Evolutionary conservation across 2,888 invertebrate species (phyloP).

Genomic region (Hyles lineata): DNA sequence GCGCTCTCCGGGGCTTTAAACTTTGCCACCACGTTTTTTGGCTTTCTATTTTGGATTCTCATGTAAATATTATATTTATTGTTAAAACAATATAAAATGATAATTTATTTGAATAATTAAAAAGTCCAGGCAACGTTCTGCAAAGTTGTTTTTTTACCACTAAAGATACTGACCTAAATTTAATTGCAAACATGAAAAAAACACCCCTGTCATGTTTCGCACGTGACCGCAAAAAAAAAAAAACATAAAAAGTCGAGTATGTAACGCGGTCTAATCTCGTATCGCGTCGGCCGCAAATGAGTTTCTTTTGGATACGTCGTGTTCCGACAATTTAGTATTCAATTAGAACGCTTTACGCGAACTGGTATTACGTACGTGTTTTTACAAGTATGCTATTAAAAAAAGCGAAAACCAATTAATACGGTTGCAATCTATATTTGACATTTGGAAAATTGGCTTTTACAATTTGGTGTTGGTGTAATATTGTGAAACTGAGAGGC

Average conservation of each 20-base stretch:
- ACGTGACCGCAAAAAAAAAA: conserved; percentile 37
- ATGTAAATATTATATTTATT: no score
- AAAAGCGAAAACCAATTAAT: neutral
- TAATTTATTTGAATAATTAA: no score
- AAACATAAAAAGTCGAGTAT: conserved; percentile 38
- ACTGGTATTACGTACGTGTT: conserved; percentile 3
- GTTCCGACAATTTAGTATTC: conserved; percentile 57
- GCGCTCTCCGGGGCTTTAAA: no score
- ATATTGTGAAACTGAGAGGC: no score
- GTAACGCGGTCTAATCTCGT: conserved; percentile 53
- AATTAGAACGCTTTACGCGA: conserved; percentile 53
- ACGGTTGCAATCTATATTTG: neutral
- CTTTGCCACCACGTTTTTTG: no score
- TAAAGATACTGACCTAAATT: neutral
- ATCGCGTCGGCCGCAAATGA: conserved; percentile 57
- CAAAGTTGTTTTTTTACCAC: no score
- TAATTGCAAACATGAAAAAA: conserved; percentile 5
- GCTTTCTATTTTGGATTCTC: no score
- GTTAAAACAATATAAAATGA: no score
- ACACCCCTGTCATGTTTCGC: conserved; percentile 26
- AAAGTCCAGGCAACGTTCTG: no score
- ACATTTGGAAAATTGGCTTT: no score
- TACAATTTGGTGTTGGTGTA: neutral
- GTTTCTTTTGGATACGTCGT: conserved; percentile 53
- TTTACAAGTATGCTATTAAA: neutral